Evolutionary conservation across 2,113 vertebrate species (phyloP), one percentile per base, ranked within the genome.

Genomic region (Sialia sialis): DNA sequence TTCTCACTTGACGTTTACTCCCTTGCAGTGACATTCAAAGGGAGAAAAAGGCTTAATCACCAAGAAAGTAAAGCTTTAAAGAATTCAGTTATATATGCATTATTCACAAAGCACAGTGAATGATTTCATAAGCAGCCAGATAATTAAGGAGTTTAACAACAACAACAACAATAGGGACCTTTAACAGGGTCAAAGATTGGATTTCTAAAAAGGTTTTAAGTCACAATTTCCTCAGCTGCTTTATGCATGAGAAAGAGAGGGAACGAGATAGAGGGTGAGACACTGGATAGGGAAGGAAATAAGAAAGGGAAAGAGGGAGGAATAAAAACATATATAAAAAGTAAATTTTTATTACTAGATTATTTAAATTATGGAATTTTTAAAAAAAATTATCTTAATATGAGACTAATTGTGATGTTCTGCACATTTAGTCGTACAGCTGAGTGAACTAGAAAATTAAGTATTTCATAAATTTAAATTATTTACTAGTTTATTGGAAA

Each of bases 1-100:
- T 67, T 96, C 60, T 92, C 25, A 79, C 11, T 90, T 88, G 55
- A 84, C 84, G 25, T n/a, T 55, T 95, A 77, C 19, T 92, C 30
- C 8, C n/a, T 52, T 77, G 54, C 19, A 83, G 56, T 89, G 46
- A 55, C 14, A 95, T 93, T 93, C 51, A 94, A 60, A 8, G 16
- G 48, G 36, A 92, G n/a, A 95, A 94, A 76, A 75, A 78, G 84
- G 46, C 46, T 52, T 86, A 85, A 90, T 87, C 90, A 83, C 48
- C 30, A 79, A 68, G 30, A 91, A 87, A 73, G 30, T 52, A 56
- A 59, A 73, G n/a, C 15, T 76, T 93, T 72, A 83, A 91, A 73
- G 46, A 89, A 43, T 59, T 79, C 19, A 68, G 84, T 86, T 94
- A 78, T 59, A 22, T 21, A 60, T 60, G 15, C 27, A 73, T 94